Evolutionary conservation across 2,888 invertebrate genomes (phyloP), one percentile per base, ranked within the genome.

Genomic region (Thereva nobilitata): DNA sequence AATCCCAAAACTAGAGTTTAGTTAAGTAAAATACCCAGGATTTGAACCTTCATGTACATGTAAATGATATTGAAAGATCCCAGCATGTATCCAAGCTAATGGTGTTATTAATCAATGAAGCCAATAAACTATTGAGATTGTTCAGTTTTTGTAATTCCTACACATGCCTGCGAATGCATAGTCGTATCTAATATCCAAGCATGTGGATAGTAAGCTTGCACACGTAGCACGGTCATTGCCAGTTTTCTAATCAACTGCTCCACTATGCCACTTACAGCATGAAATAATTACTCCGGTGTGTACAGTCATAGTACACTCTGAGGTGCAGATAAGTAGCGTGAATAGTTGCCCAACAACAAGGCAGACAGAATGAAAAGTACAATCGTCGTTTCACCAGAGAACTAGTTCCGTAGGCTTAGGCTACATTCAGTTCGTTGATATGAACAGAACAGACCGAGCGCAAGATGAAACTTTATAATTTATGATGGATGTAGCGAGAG

Each of bases 401-500:
- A 59, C 59, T 35, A 12, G 59, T 59, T 59, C 38, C 23, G 59
- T 59, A 47, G 59, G 59, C 59, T 47, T 38, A 45, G 7, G 6
- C 37, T 49, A 47, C 23, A 23, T 47, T 9, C 5, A 40, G 8
- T 23, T 37, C 35, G 35, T n/a, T 34, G 45, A 45, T 47, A 12
- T 55, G 42, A 49, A 23, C 10, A 9, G 9, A 59, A 38, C 59
- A 45, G 38, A 45, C 9, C 55, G 23, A 65, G 65, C 23, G 55
- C 65, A 65, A 65, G 55, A 65, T 45, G 41, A 55, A 56, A 23
- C 55, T 55, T 56, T 59, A 57, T 63, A 53, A 64, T 66, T 55
- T 45, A 66, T 57, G 68, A 66, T 68, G 59, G 52, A 57, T 57
- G 59, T 59, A 66, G 56, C 63, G 45, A 56, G 52, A 56, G 55